Evolutionary conservation across 2,888 invertebrate species (phyloP), one percentile per base, ranked within the genome.

Genomic region (Drosophila leonis): DNA sequence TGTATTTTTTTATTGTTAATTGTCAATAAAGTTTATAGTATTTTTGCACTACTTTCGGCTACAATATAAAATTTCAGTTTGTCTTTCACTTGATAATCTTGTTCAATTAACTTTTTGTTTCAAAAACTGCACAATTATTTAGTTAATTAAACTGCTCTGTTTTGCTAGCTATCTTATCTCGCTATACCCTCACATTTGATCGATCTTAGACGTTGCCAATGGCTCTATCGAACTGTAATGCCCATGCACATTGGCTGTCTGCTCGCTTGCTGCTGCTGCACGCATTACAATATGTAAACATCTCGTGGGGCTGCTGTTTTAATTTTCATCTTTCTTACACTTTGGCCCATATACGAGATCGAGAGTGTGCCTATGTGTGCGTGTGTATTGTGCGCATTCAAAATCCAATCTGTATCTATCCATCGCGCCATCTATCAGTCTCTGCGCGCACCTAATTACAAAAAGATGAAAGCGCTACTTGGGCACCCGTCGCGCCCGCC

Each of bases 381-480:
- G 13, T 31, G 49, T 13, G 49, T 29, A 27, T 33, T 49, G 64
- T 49, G 48, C 33, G 56, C 59, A 80, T 82, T 74, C 77, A 80
- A 82, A 79, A 73, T 65, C 66, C 75, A 51, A 80, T 79, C 81
- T 78, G 65, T 83, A 78, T 81, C 70, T 67, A 69, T 82, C 84
- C 61, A 77, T 69, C 65, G 63, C 59, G 56, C 80, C 64, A 83
- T 81, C 76, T 80, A 88, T 89, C 85, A 89, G 81, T 87, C 88
- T 88, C 78, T 76, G 78, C 78, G 72, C 71, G 37, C 82, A 87
- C 79, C 87, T 87, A 88, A 85, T 84, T 88, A 84, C 88, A 82
- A 82, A 89, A 86, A 86, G 86, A 86, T 86, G 89, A 86, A 86
- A 86, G 89, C 88, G 78, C 78, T 82, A 72, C 79, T 83, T 84